These are phyloP conservation scores for Epinephelus fuscoguttatus DNA, from an alignment of 2,113 vertebrate genomes.

Conservation along the genomic window DNA sequence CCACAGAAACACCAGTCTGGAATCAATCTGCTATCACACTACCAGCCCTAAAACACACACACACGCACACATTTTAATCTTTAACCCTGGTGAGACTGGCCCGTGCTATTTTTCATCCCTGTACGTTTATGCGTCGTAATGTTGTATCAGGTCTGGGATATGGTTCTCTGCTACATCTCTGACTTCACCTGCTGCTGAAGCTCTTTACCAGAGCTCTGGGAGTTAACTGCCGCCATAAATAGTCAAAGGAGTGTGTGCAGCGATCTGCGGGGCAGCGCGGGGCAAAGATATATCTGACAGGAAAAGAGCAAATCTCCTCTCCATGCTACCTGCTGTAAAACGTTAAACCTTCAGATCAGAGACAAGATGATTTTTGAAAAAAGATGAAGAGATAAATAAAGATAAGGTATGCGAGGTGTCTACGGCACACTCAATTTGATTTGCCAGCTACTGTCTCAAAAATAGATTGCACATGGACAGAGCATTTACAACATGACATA, in stretches of 20 bases:
- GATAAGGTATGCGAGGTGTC: conserved; percentile 33
- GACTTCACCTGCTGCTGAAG: conserved; percentile 81
- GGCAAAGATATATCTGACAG: conserved; percentile 73
- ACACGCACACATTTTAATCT: conserved; percentile 61
- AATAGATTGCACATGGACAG: conserved; percentile 40
- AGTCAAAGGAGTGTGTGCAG: conserved; percentile 65
- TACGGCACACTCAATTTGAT: conserved; percentile 28
- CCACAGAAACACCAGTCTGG: conserved; percentile 76
- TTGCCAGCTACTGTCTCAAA: conserved; percentile 41
- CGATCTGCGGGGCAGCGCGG: conserved; percentile 56
- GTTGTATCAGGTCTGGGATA: conserved; percentile 74
- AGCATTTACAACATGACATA: background rate
- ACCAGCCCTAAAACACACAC: conserved; percentile 46
- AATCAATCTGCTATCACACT: conserved; percentile 82
- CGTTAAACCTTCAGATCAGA: conserved; percentile 52
- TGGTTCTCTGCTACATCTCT: conserved; percentile 54
- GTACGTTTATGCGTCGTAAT: conserved; percentile 70
- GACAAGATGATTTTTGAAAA: conserved; percentile 21
- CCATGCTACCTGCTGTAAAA: conserved; percentile 70
- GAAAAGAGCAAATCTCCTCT: conserved; percentile 71
- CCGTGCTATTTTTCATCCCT: conserved; percentile 76
- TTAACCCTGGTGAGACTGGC: conserved; percentile 62
- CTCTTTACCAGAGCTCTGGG: conserved; percentile 79
- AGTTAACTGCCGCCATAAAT: conserved; percentile 81
- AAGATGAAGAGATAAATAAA: conserved; percentile 26